A percentile compares a stretch with the other conserved stretches of the same genome.
Conservation (phyloP, 2,888 invertebrate species). For the Altica lythri region DNA sequence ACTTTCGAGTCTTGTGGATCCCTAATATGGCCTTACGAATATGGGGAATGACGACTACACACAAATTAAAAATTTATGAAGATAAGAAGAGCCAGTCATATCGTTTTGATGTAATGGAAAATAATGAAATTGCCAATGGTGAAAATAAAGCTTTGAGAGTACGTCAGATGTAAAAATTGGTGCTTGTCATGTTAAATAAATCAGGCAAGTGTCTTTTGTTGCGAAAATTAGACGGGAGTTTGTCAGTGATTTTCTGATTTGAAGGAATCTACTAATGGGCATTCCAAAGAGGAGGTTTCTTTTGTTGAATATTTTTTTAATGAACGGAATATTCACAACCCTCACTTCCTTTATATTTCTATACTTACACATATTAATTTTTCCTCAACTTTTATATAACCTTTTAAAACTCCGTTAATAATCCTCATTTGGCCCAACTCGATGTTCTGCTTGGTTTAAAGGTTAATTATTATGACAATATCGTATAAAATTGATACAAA, state of each 20-base stretch:
- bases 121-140: constrained; percentile 31
- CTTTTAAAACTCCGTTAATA: too few species aligned
- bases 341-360: too few species aligned
- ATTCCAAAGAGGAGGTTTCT: constrained; percentile 11
- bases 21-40: constrained; percentile 33
- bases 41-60: constrained; percentile 31
- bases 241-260: constrained; percentile 13
- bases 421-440: too few species aligned
- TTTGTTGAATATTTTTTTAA: too few species aligned
- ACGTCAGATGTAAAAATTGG: constrained; percentile 30
- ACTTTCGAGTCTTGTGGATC: constrained; percentile 13
- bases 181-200: constrained; percentile 29
- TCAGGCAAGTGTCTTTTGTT: constrained; percentile 24
- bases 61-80: constrained; percentile 36
- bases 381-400: too few species aligned
- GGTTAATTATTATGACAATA: too few species aligned
- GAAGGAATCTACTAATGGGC: constrained; percentile 16
- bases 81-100: constrained; percentile 32
- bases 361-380: too few species aligned
- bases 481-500: too few species aligned
- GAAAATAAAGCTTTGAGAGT: constrained; percentile 29
- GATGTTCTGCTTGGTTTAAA: too few species aligned
- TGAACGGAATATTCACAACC: background rate
- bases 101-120: constrained; percentile 33
- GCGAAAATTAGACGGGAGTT: constrained; percentile 15